These are phyloP conservation scores for Isotomurus palustris DNA, from an alignment of 2,888 invertebrate genomes.

Conservation along the genomic window DNA sequence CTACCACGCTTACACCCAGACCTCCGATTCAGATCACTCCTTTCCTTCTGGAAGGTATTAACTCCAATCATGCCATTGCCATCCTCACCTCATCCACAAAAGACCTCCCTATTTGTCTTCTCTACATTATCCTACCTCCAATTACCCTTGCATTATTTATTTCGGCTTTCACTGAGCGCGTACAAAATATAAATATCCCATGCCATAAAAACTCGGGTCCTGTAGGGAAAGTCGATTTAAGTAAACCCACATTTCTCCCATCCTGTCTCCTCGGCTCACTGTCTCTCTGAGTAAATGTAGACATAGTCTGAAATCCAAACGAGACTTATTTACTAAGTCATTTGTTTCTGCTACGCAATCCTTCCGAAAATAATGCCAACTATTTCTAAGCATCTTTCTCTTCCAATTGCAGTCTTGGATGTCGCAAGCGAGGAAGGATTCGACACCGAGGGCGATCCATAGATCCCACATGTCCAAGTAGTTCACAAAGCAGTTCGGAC, in stretches of 20 bases:
- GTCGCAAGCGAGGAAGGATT: slow-evolving; percentile 54
- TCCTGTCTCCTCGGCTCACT: too few relatives aligned
- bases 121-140: too few relatives aligned
- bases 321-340: not conserved
- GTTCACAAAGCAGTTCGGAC: slow-evolving; percentile 72
- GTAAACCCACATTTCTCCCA: too few relatives aligned
- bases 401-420: slow-evolving; percentile 48
- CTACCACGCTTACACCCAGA: slow-evolving; percentile 62
- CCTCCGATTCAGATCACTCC: slow-evolving; percentile 55
- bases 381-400: slow-evolving; percentile 2
- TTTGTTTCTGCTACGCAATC: not conserved
- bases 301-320: not conserved
- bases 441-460: slow-evolving; percentile 61
- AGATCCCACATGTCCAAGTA: slow-evolving; percentile 58
- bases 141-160: too few relatives aligned
- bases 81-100: too few relatives aligned
- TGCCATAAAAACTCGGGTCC: too few relatives aligned
- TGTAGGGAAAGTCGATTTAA: too few relatives aligned
- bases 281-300: not conserved
- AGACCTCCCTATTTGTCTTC: too few relatives aligned
- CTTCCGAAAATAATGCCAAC: too few relatives aligned
- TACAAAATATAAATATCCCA: too few relatives aligned
- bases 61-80: too few relatives aligned
- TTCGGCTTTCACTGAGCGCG: too few relatives aligned
- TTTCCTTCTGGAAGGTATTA: slow-evolving; percentile 48